A percentile compares a stretch with the other conserved stretches of the same genome.
Conservation (phyloP, 23 tunicate genomes). For the Trididemnum clinides region DNA sequence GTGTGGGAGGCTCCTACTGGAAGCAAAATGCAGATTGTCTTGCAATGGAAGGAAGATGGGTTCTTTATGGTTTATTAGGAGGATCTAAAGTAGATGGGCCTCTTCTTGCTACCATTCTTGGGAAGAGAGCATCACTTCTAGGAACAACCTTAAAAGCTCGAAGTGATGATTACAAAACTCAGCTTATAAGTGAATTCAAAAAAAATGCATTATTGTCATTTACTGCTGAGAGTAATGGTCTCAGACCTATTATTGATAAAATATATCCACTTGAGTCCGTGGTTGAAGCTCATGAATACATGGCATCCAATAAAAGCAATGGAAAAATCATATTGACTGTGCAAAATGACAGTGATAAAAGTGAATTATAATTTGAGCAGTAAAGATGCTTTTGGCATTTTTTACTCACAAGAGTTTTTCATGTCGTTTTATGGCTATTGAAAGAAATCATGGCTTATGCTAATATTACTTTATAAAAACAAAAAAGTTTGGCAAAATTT, state of each 20-base stretch:
- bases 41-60: conserved; percentile 91
- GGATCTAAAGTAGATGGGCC: conserved; percentile 83
- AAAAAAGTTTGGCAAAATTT: too few relatives aligned
- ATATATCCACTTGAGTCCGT: conserved; percentile 53
- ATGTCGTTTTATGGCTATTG: too few relatives aligned
- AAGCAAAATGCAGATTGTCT: conserved; percentile 71
- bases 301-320: conserved; percentile 78
- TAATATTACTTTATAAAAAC: too few relatives aligned
- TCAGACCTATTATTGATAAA: conserved; percentile 71
- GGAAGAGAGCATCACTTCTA: conserved; percentile 66
- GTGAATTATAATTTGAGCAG: not conserved
- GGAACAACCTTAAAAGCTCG: conserved; percentile 82
- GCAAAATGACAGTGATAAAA: not conserved
- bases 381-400: too few relatives aligned
- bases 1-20: conserved; percentile 96
- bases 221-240: not conserved
- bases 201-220: conserved; percentile 73
- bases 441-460: too few relatives aligned
- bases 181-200: conserved; percentile 64
- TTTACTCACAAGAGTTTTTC: too few relatives aligned
- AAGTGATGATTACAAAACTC: conserved; percentile 79
- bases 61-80: conserved; percentile 87
- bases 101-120: conserved; percentile 44
- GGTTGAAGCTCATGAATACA: conserved; percentile 80
- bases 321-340: conserved; percentile 73